These are phyloP conservation scores for Ciona savignyi DNA, from an alignment of 23 tunicate species.

Conservation along the genomic window DNA sequence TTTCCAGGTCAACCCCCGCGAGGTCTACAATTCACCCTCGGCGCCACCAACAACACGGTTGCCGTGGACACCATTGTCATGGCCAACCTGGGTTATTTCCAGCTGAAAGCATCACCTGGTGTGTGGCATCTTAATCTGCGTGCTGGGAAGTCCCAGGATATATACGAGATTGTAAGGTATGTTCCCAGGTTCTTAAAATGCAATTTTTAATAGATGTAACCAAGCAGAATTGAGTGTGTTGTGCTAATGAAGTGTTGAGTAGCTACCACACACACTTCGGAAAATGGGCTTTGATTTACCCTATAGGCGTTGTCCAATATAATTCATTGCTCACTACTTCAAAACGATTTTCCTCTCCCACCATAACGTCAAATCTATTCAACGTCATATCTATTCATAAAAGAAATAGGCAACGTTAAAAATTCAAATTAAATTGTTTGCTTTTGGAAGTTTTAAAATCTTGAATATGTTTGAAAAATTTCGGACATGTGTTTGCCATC, in stretches of 20 bases:
- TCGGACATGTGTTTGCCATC: too few species aligned
- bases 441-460: too few species aligned
- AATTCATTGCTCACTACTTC: too few species aligned
- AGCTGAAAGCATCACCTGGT: slow-evolving; percentile 92
- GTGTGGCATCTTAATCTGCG: slow-evolving; percentile 92
- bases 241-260: neutral
- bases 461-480: too few species aligned
- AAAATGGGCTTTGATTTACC: too few species aligned
- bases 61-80: slow-evolving; percentile 94
- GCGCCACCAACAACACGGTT: slow-evolving; percentile 33
- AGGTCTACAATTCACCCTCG: slow-evolving; percentile 96
- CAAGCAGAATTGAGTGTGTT: neutral
- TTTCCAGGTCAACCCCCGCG: slow-evolving; percentile 93
- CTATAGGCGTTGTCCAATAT: too few species aligned
- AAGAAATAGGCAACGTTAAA: too few species aligned
- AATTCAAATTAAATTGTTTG: too few species aligned
- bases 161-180: slow-evolving; percentile 67
- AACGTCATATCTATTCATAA: too few species aligned
- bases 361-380: too few species aligned
- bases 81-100: slow-evolving; percentile 98
- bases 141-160: slow-evolving; percentile 75
- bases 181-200: neutral
- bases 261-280: neutral
- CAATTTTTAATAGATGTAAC: neutral
- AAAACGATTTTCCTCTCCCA: too few species aligned